A percentile compares a stretch with the other conserved stretches of the same genome.
Conservation (phyloP, 2,113 vertebrate species). For the Pavo muticus region DNA sequence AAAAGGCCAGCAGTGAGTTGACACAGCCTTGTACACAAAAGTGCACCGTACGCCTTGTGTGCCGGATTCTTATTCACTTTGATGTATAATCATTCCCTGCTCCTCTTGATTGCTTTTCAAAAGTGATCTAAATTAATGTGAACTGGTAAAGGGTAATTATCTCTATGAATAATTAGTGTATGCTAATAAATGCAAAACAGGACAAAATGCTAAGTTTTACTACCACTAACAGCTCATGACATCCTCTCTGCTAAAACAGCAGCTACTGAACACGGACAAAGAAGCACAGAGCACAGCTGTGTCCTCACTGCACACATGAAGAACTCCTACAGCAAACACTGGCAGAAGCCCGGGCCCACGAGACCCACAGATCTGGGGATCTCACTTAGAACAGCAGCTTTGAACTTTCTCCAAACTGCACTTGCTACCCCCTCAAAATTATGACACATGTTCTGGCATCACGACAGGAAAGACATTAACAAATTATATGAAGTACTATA, state of each 20-base stretch:
- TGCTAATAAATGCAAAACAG: constrained; percentile 76
- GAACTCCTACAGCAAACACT: rapidly evolving
- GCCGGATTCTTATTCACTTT: constrained; percentile 49
- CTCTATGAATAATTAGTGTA: constrained; percentile 76
- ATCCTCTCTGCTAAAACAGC: not conserved
- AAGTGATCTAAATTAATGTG: constrained; percentile 73
- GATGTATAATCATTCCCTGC: constrained; percentile 69
- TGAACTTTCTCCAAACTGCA: not conserved
- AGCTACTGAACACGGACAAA: not conserved
- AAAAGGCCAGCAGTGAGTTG: not conserved
- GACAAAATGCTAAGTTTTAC: constrained; percentile 16
- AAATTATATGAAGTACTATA: not conserved
- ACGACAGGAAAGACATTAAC: not conserved
- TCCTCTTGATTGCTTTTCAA: constrained; percentile 78
- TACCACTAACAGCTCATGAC: not conserved
- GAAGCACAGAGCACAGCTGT: not conserved
- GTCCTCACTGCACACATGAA: not conserved
- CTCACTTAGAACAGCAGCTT: not conserved
- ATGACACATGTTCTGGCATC: not conserved
- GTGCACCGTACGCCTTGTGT: not conserved
- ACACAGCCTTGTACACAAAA: not conserved
- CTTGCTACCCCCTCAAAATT: constrained; percentile 27
- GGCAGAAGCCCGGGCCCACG: not conserved
- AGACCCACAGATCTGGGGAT: not conserved
- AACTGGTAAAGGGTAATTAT: constrained; percentile 76